Percentiles rank a stretch among this genome's conserved stretches.
phyloP scores from a whole-genome alignment of 2,113 vertebrate genomes.

The Lutjanus erythropterus region DNA sequence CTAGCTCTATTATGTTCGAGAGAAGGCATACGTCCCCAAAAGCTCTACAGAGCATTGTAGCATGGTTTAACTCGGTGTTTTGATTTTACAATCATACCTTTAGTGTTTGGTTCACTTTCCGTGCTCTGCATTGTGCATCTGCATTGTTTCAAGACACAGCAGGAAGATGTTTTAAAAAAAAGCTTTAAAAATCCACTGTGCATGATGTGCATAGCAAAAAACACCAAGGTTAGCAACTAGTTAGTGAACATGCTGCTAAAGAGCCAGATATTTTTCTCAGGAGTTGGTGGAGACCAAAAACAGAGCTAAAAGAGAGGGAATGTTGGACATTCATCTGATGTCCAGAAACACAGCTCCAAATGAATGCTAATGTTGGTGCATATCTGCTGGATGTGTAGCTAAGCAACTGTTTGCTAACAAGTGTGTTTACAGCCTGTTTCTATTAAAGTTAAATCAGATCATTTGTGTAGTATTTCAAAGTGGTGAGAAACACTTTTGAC shows the following conservation, averaged over 20 bases:
- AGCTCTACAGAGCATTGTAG: background rate
- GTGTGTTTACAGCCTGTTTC: slow-evolving; percentile 2
- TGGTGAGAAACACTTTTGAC: slow-evolving; percentile 15
- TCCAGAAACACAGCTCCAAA: background rate
- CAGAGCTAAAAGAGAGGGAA: background rate
- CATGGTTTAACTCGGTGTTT: background rate
- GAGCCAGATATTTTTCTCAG: background rate
- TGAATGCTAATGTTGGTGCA: background rate
- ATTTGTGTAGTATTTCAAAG: background rate
- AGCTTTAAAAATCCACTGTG: background rate
- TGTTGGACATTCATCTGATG: background rate
- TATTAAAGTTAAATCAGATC: background rate
- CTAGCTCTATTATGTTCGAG: too few relatives aligned
- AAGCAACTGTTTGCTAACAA: background rate
- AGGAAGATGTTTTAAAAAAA: background rate
- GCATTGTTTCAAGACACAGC: background rate
- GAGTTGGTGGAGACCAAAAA: background rate
- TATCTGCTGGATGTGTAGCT: background rate
- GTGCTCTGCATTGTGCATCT: background rate
- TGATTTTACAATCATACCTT: background rate
- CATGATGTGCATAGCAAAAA: background rate
- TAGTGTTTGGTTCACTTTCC: background rate
- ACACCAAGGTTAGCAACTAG: background rate
- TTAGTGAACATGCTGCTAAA: background rate
- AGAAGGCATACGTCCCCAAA: too few relatives aligned